These are phyloP conservation scores for Oxytorus armatus DNA, from an alignment of 2,888 invertebrate genomes.

Conservation along the genomic window DNA sequence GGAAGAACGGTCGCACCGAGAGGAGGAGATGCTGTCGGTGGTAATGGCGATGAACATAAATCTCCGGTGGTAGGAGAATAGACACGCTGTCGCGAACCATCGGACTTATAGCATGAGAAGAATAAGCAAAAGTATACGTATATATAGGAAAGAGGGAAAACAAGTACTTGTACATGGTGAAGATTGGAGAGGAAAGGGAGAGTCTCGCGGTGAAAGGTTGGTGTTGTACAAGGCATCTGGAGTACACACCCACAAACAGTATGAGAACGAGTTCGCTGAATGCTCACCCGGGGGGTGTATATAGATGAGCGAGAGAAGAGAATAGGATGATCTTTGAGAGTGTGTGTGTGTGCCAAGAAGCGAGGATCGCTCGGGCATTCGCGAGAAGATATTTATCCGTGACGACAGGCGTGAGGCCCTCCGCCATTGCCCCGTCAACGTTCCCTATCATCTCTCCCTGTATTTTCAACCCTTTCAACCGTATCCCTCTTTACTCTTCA, in stretches of 20 bases:
- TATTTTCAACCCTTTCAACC: conserved; percentile 21
- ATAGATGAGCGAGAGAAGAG: conserved; percentile 46
- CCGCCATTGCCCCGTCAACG: conserved; percentile 46
- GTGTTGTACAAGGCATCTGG: conserved; percentile 2
- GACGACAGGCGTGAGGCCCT: conserved; percentile 41
- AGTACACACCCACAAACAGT: background rate
- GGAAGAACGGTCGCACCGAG: too few species aligned
- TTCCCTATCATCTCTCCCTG: conserved; percentile 39
- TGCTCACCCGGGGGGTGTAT: too few species aligned
- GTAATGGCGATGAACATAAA: conserved; percentile 49
- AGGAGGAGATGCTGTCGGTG: conserved; percentile 2
- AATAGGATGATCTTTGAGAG: conserved; percentile 4
- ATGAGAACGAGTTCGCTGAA: too few species aligned
- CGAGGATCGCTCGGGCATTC: conserved; percentile 35
- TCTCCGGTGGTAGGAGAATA: conserved; percentile 54
- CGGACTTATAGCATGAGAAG: conserved; percentile 39
- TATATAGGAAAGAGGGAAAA: conserved; percentile 8
- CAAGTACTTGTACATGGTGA: conserved; percentile 2
- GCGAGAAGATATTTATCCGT: conserved; percentile 55
- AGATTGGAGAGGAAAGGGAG: conserved; percentile 18
- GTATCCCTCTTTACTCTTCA: conserved; percentile 5
- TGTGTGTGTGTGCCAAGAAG: conserved; percentile 6
- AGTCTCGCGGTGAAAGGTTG: conserved; percentile 23
- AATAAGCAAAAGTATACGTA: background rate
- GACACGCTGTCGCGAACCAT: conserved; percentile 56